These are phyloP conservation scores for Austrofundulus limnaeus DNA, from an alignment of 2,113 vertebrate genomes.

Conservation along the genomic window DNA sequence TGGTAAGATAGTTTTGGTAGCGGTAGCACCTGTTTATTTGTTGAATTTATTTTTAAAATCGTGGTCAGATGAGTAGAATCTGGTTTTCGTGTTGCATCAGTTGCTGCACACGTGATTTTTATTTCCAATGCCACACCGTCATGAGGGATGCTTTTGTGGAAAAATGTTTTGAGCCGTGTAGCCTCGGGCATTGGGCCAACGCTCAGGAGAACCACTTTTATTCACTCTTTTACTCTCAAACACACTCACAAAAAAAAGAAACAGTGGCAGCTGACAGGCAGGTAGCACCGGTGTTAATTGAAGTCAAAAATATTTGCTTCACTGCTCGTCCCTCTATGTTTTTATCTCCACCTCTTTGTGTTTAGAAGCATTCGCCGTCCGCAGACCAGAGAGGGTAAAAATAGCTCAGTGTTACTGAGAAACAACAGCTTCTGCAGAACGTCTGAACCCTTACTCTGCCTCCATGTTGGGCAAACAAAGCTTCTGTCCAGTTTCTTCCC, in stretches of 20 bases:
- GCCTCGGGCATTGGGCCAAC: neutral
- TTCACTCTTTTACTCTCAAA: neutral
- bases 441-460: neutral
- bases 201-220: neutral
- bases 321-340: too few relatives aligned
- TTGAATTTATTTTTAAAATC: neutral
- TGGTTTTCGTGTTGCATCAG: neutral
- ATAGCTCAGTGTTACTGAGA: neutral
- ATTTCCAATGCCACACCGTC: constrained; percentile 1
- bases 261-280: too few relatives aligned
- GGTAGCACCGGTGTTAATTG: neutral
- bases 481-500: neutral
- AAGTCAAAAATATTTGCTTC: neutral
- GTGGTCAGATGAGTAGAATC: neutral
- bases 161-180: neutral
- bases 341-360: neutral
- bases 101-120: neutral
- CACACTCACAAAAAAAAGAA: neutral
- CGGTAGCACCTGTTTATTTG: too few relatives aligned
- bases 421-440: neutral
- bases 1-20: too few relatives aligned
- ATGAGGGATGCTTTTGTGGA: neutral
- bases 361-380: neutral
- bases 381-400: neutral
- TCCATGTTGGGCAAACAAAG: neutral